phyloP scores from a whole-genome alignment of 2,888 invertebrate species.

The Philaethria dido region DNA sequence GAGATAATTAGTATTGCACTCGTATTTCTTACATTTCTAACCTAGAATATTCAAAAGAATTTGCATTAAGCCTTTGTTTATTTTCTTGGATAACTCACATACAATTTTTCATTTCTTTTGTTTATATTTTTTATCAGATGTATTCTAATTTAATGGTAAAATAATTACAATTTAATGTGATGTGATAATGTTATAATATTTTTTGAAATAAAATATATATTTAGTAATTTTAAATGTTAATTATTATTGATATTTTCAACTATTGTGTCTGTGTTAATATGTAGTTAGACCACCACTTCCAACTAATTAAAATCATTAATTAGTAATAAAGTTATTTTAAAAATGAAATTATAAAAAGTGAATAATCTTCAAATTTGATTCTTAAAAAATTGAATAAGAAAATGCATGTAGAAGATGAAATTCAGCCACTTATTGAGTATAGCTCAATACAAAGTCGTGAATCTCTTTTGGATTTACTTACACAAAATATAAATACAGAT shows the following conservation, averaged over 20 bases:
- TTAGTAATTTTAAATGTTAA: neutral
- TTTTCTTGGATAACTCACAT: neutral
- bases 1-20: neutral
- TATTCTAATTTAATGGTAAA: neutral
- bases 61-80: neutral
- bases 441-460: slow-evolving; percentile 50
- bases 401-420: slow-evolving; percentile 71
- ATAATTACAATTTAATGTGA: neutral
- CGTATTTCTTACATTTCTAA: neutral
- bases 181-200: neutral
- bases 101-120: neutral
- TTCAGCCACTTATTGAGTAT: slow-evolving; percentile 69
- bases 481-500: slow-evolving; percentile 63
- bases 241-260: neutral
- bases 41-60: neutral
- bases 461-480: slow-evolving; percentile 51
- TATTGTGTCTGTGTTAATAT: neutral
- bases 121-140: neutral
- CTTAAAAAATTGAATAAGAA: slow-evolving; percentile 17
- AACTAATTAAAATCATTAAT: neutral
- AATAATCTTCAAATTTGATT: neutral
- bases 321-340: neutral
- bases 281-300: neutral
- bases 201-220: neutral
- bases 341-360: slow-evolving; percentile 1